Base-by-base conservation (phyloP, 2,797 vertebrate species). In the Cryptoblepharus egeriae region DNA sequence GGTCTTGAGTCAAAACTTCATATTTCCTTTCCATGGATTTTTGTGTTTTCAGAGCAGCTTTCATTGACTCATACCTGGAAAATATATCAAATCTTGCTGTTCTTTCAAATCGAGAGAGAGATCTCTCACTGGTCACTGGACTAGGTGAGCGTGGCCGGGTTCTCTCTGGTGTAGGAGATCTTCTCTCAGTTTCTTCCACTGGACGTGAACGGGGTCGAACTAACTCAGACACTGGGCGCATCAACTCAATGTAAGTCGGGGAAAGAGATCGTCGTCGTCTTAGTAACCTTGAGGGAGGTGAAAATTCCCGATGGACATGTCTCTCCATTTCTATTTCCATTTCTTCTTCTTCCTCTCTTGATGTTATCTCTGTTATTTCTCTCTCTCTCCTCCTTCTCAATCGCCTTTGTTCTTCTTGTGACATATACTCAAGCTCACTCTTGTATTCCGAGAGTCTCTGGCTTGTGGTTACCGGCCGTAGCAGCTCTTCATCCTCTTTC, bases 101-200 rank as follows among this genome's bases (percentile, higher is more conserved):
- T 73, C 97, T 97, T 92, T 99, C 99, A 94, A 99, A 96, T 88
- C 98, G 97, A 1, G 98, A 97, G 64, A 96, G 94, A 20, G 99
- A 99, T 89, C 99, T 97, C 91, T 99, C 99, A 72, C 95, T 96
- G 39, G 98, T 97, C 77, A 99, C 94, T 15, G 99, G 99, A 89
- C 99, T 99, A 76, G 99, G 99, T 82, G 99, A 99, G 20, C 98
- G 98, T 58, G 99, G 98, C 61, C 99, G 98, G 52, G 99, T 99
- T 92, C 96, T 97, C 83, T 97, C 96, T 68, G 95, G 94, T 45
- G 96, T 96, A 32, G 95, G 94, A n/a, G 96, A 97, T 90, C 94
- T 95, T 90, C 98, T 97, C 83, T 95, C 97, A n/a, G 93, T 79
- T 70, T 95, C 94, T 88, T 97, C 96, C 76, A 93, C 88, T 16